Evolutionary conservation across 64 coral and sea anemone species (phyloP).

Genomic region (Montipora foliosa): DNA sequence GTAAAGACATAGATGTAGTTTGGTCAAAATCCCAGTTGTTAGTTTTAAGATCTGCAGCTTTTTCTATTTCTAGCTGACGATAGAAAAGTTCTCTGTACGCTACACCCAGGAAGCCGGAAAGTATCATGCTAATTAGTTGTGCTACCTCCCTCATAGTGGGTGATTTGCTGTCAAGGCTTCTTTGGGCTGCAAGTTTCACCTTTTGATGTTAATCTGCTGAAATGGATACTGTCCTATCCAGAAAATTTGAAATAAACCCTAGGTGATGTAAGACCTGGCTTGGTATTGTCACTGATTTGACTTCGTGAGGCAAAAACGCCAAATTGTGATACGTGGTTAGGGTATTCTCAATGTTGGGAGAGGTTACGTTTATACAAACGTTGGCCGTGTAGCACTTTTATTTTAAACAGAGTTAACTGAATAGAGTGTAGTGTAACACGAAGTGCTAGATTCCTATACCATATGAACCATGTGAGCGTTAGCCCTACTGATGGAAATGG

Average conservation of each 20-base stretch:
- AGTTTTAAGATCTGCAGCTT: constrained; percentile 8
- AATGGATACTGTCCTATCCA: constrained; percentile 59
- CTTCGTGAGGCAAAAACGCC: constrained; percentile 43
- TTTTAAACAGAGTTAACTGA: not conserved
- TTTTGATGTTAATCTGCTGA: constrained; percentile 16
- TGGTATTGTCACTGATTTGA: constrained; percentile 65
- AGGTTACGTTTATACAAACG: no score
- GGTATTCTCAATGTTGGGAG: constrained; percentile 44
- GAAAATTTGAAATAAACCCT: constrained; percentile 51
- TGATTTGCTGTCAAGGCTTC: constrained; percentile 31
- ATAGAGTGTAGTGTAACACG: constrained; percentile 11
- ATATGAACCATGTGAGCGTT: no score
- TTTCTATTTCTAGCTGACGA: constrained; percentile 37
- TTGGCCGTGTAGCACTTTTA: constrained; percentile 21
- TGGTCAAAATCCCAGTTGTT: constrained; percentile 49
- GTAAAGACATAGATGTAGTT: constrained; percentile 6
- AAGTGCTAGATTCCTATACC: no score
- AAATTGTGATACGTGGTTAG: constrained; percentile 42
- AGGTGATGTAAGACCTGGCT: constrained; percentile 37
- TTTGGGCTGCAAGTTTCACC: constrained; percentile 16
- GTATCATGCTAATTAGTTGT: constrained; percentile 19
- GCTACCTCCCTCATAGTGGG: constrained; percentile 39
- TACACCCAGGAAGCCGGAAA: constrained; percentile 36
- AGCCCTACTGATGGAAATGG: no score
- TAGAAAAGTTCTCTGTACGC: constrained; percentile 23